Percentiles rank a stretch among this genome's conserved stretches.
These are phyloP conservation scores for Philopedon plagiatum DNA, from an alignment of 2,888 invertebrate genomes.

Conservation along the genomic window DNA sequence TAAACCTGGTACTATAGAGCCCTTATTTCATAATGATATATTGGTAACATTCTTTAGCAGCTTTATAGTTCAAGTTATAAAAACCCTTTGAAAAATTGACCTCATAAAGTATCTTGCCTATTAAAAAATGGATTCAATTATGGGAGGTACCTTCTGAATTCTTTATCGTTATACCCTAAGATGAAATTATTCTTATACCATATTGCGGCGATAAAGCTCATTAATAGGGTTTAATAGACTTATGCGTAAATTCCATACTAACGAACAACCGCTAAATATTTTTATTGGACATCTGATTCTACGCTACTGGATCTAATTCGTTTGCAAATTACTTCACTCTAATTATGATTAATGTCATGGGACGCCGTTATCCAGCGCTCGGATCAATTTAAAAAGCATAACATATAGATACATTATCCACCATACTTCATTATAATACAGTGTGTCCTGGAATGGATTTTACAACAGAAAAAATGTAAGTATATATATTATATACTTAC, in stretches of 20 bases:
- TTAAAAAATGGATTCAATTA: neutral
- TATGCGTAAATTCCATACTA: conserved; percentile 29
- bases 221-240: neutral
- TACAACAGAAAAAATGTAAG: too few relatives aligned
- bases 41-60: too few relatives aligned
- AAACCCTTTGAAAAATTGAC: neutral
- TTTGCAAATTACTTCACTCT: conserved; percentile 42
- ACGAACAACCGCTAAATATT: conserved; percentile 33
- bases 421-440: conserved; percentile 20
- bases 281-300: conserved; percentile 35
- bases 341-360: conserved; percentile 44
- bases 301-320: conserved; percentile 42
- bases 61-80: too few relatives aligned
- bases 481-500: too few relatives aligned
- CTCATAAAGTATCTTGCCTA: neutral
- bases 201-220: conserved; percentile 8
- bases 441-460: too few relatives aligned
- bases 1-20: too few relatives aligned
- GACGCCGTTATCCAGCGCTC: conserved; percentile 24
- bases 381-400: conserved; percentile 42
- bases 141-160: neutral
- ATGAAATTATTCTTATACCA: too few relatives aligned
- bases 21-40: too few relatives aligned
- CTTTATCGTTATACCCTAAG: neutral
- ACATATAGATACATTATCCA: conserved; percentile 28